Base-by-base conservation (phyloP, 2,113 vertebrate species). In the Phylloscopus trochiloides region DNA sequence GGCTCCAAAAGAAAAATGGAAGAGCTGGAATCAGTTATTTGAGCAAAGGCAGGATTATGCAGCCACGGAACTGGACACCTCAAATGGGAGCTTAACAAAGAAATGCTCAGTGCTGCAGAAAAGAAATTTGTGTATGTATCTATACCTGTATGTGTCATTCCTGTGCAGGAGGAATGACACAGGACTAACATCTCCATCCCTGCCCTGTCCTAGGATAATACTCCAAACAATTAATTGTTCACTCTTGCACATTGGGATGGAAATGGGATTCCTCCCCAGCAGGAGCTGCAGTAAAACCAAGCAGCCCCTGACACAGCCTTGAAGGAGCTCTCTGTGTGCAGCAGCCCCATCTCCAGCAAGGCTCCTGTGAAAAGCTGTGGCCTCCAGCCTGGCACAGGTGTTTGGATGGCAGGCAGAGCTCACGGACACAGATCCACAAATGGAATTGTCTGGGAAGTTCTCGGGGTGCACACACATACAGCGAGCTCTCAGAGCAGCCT, bases 61-160 rank as follows among this genome's bases (percentile, higher is more conserved):
- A 85, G 52, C 42, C 38, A 26, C 3, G 40, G 38, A 57, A 74
- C 14, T 0, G 2, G 71, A 47, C 19, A 70, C 47, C 42, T 66
- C 68, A 40, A 36, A 67, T 0, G 21, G 51, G 29, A 67, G 57
- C 26, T 75, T 29, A 84, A 24, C 43, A 52, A 22, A 22, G 29
- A 65, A 90, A 62, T 17, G 62, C 26, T 40, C 58, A 15, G n/a
- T 36, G 75, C 40, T 66, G 63, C 2, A 72, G 10, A 76, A 22
- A 55, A 22, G 43, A 25, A 75, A 78, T 36, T 0, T 0, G 0
- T 8, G 17, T 6, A 1, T 11, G 1, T 24, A 4, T 19, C 2
- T 29, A 1, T 14, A n/a, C 40, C 10, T 31, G 3, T 16, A 14
- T 5, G 5, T 8, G 8, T 8, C 6, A 47, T 17, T 47, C 40